Base-by-base conservation (phyloP, 2,797 vertebrate genomes). In the Austrolebias charrua region DNA sequence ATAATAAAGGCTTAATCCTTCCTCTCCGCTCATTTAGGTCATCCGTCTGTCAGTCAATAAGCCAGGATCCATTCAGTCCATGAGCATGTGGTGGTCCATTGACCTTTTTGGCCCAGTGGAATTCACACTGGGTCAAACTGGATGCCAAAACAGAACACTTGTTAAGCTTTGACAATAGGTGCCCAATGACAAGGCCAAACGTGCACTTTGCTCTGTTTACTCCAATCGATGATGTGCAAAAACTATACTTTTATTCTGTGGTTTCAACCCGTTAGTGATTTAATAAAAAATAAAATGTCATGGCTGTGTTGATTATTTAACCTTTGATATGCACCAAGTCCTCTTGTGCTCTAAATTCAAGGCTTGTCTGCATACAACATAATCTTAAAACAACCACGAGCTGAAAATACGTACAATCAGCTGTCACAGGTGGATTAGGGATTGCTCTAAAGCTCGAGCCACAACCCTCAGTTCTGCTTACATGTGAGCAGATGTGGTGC, bases 1-100 rank as follows among this genome's bases (percentile, higher is more conserved):
- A 90, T 86, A 84, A 89, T 82, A 88, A 85, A 91, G 84, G 84
- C 78, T 74, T 86, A 87, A 89, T 90, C 88, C 88, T 84, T 83
- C 80, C 76, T 77, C 69, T 76, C 55, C 68, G 49, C 63, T 85
- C 80, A 90, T 91, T 88, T 90, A 84, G 90, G 90, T 86, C 89
- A 92, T 69, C 71, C 19, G 78, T 81, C 80, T 88, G 84, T 87
- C 58, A 73, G 85, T 90, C 89, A 91, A 89, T 88, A 89, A 89
- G 79, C 69, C 60, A 28, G 53, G 31, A 67, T 82, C 63, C 71
- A 66, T 78, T 80, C 83, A 54, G 55, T 74, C 60, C 49, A 66
- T 31, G 63, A 76, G 78, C 73, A 81, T 86, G 87, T 56, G 76
- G 69, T 76, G 77, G 72, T 80, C 62, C 65, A 69, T 46, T 75